Conservation (phyloP, 2,113 vertebrate genomes). For the Cichladusa arquata region DNA sequence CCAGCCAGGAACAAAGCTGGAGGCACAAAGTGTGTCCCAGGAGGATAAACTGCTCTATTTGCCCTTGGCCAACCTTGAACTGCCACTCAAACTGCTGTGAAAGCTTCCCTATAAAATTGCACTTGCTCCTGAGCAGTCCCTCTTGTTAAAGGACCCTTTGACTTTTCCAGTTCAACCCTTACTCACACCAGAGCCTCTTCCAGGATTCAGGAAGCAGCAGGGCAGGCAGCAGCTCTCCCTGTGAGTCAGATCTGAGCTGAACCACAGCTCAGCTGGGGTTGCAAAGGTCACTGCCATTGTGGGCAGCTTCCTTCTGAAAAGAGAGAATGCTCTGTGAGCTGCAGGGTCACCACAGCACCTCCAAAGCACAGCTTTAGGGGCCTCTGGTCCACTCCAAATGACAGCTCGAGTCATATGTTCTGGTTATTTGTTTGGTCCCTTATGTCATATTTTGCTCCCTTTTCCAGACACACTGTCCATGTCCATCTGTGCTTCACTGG, state of each 20-base stretch:
- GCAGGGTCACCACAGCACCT: not conserved
- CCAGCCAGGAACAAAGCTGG: not conserved
- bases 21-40: not conserved
- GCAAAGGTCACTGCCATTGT: not conserved
- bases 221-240: not conserved
- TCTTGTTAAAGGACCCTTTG: not conserved
- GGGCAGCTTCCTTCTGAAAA: not conserved
- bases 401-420: not conserved
- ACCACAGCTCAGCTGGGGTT: accelerated
- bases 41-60: not conserved
- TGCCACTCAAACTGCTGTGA: not conserved
- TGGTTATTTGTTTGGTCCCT: not conserved
- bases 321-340: not conserved
- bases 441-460: not conserved
- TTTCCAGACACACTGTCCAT: not conserved
- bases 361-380: not conserved
- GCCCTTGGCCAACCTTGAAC: not conserved
- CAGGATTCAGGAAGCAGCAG: not conserved
- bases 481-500: not conserved
- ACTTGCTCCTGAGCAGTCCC: not conserved
- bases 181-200: not conserved
- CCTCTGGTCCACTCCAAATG: not conserved
- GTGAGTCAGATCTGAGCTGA: not conserved
- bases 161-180: not conserved
- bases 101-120: not conserved